Evolutionary conservation across 2,888 invertebrate species (phyloP).

Genomic region (Anthrax anthrax): DNA sequence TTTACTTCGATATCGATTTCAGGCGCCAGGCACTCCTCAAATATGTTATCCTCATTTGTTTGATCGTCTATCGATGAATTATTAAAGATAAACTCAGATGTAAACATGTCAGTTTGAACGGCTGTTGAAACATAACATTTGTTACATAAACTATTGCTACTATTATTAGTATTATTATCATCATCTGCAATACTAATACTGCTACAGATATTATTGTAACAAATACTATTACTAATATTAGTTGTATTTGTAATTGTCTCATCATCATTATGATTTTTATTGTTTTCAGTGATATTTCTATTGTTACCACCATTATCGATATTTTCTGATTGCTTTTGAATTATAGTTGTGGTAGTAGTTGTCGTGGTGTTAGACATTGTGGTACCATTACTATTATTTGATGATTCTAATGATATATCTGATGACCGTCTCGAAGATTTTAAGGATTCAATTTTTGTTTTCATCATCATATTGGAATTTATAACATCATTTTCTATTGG

Average conservation of each 20-base stretch:
- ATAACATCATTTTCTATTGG: too few relatives aligned
- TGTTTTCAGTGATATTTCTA: too few relatives aligned
- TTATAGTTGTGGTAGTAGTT: too few relatives aligned
- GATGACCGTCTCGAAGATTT: neutral
- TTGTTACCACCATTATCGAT: too few relatives aligned
- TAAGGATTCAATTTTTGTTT: neutral
- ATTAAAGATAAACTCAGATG: slow-evolving; percentile 26
- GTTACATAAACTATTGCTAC: neutral
- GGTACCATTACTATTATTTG: neutral
- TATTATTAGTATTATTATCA: neutral
- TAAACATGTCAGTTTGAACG: slow-evolving; percentile 40
- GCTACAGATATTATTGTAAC: neutral
- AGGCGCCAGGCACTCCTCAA: slow-evolving; percentile 33
- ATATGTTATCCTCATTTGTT: slow-evolving; percentile 21
- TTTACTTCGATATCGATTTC: slow-evolving; percentile 40
- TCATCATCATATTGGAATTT: neutral
- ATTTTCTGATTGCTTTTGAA: too few relatives aligned
- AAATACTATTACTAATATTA: neutral
- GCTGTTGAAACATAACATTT: slow-evolving; percentile 17
- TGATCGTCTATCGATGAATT: slow-evolving; percentile 22
- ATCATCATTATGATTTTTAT: too few relatives aligned
- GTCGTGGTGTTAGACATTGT: too few relatives aligned
- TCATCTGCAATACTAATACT: too few relatives aligned
- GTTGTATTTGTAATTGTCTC: too few relatives aligned
- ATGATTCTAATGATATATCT: neutral